Evolutionary conservation across 2,888 invertebrate genomes (phyloP), one percentile per base, ranked within the genome.

Genomic region (Eulithis prunata): DNA sequence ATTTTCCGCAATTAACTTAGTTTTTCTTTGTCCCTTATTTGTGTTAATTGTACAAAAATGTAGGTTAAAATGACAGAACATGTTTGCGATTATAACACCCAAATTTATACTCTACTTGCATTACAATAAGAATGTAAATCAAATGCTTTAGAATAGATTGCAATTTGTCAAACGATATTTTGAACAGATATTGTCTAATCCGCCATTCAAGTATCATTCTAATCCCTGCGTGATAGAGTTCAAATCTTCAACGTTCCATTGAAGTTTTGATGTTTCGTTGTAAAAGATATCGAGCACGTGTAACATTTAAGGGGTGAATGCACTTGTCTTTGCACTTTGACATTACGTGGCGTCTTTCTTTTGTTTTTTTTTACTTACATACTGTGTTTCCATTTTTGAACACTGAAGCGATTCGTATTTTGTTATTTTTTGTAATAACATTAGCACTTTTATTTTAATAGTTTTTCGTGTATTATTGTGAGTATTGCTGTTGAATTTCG

Each of bases 291-390:
- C 12, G 62, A 82, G 80, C 88, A 89, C 90, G 89, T 89, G 89
- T 87, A 78, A 75, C 77, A 77, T 86, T 87, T 80, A 78, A 76
- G 82, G 82, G 91, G 88, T 91, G 78, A 89, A 84, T 80, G 87
- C 80, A 83, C 87, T 84, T 80, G 73, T 73, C 72, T 80, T 80
- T 88, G 87, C 87, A 86, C 84, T 89, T 87, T 86, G 85, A 85
- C 84, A 85, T 78, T 77, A 75, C 76, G 63, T 66, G 62, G 58
- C 46, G 47, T 72, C 77, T 81, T 32, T 21, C 1, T n/a, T 28
- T 38, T 13, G 47, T 62, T 63, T 67, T 56, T 67, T 66, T 62
- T 43, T 41, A 63, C 53, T 32, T 4, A 21, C 21, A 21, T 45
- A 57, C 13, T 45, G 56, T 45, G 41, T 57, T 57, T 55, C 38